Evolutionary conservation across 2,888 invertebrate genomes (phyloP).

Genomic region (Heterodera filipjevi): DNA sequence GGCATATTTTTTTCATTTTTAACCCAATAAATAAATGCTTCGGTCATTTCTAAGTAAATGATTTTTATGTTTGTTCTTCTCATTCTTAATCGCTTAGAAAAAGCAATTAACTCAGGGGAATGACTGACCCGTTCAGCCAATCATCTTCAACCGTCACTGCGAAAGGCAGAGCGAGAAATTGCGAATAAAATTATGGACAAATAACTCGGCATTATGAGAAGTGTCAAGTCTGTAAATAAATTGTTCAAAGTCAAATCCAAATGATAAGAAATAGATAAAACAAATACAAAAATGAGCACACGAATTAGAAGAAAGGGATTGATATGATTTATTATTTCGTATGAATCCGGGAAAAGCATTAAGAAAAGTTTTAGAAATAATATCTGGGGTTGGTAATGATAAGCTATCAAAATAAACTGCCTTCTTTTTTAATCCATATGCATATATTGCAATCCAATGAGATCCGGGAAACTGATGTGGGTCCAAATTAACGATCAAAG

Average conservation of each 20-base stretch:
- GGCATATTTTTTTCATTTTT: no score
- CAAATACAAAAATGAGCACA: slow-evolving; percentile 30
- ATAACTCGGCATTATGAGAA: slow-evolving; percentile 17
- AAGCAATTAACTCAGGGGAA: not conserved
- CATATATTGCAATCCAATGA: slow-evolving; percentile 27
- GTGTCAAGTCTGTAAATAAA: not conserved
- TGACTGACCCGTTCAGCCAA: not conserved
- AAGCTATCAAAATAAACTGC: slow-evolving; percentile 24
- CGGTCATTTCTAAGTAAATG: no score
- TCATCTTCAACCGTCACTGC: no score
- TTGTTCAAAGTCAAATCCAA: slow-evolving; percentile 16
- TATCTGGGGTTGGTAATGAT: not conserved
- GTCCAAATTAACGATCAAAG: slow-evolving; percentile 25
- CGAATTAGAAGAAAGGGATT: not conserved
- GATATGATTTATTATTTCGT: not conserved
- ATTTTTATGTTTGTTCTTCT: no score
- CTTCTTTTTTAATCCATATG: not conserved
- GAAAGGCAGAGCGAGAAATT: no score
- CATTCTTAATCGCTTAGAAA: no score
- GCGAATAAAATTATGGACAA: slow-evolving; percentile 14
- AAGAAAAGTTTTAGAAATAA: not conserved
- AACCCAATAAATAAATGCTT: no score
- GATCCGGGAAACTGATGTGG: not conserved
- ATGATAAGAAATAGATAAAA: slow-evolving; percentile 20
- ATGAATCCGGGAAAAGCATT: not conserved